Base-by-base conservation (phyloP, 2,888 invertebrate species). In the Noctua comes region DNA sequence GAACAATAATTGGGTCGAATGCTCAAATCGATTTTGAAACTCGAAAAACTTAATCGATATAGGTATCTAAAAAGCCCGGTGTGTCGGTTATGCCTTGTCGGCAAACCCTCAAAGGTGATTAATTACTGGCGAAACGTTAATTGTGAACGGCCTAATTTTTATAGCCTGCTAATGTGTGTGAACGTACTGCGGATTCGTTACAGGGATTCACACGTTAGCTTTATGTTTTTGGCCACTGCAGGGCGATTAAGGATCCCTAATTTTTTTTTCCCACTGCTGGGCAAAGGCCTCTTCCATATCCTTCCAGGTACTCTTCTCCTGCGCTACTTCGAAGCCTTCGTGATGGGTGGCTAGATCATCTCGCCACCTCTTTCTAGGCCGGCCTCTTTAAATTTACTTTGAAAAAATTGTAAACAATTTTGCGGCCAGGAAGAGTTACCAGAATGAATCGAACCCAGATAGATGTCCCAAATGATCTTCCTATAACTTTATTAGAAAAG, bases 101-200 rank as follows among this genome's bases (percentile, higher is more conserved):
- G 87, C 88, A 78, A 78, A 83, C 76, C 79, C 40, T 83, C 90
- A 91, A 91, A 91, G 89, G 87, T 86, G 88, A 89, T 91, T 90
- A 89, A 91, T 91, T 90, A 86, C 85, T 43, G 80, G 84, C 88
- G 83, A 90, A 91, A 88, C 87, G 86, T 89, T 90, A 90, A 91
- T 91, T 90, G 87, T 85, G 76, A 48, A 59, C 66, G 77, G 73
- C 70, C 81, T 83, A 88, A 90, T 86, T 91, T 88, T 88, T 88
- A 89, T 88, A 83, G 82, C 79, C 80, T 79, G 86, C 86, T 90
- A 82, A 87, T 88, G 87, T 84, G 86, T 89, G 86, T 87, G 87
- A 88, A 87, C 85, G 70, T 68, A 73, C 77, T 79, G 68, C 73
- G 46, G 66, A 82, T 87, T 88, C 76, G 79, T 82, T 84, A 82